A percentile compares a stretch with the other conserved stretches of the same genome.
Evolutionary conservation across 2,888 invertebrate species (phyloP).

Genomic region (Rutpela maculata): DNA sequence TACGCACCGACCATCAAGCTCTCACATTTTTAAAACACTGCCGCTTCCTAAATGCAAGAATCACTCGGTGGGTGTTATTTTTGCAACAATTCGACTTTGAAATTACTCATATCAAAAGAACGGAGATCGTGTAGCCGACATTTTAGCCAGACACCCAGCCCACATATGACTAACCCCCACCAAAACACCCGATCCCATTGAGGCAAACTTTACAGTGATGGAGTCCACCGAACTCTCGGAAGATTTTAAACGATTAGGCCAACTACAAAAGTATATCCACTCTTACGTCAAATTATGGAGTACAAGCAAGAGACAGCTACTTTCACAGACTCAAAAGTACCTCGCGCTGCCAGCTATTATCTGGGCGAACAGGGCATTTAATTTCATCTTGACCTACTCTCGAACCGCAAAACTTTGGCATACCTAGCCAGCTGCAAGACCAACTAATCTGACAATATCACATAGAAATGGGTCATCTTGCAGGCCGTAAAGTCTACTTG

Average conservation of each 20-base stretch:
- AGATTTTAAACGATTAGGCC: constrained; percentile 8
- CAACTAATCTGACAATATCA: background rate
- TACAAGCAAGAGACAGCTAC: background rate
- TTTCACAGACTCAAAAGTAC: background rate
- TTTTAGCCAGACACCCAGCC: no score
- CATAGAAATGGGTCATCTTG: constrained; percentile 8
- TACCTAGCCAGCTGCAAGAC: background rate
- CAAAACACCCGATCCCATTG: constrained; percentile 9
- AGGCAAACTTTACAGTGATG: background rate
- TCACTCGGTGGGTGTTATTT: no score
- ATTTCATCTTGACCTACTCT: background rate
- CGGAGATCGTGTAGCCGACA: no score
- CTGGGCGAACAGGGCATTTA: background rate
- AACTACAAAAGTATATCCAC: background rate
- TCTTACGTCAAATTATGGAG: background rate
- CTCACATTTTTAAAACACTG: background rate
- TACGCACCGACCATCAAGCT: constrained; percentile 2
- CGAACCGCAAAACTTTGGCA: no score
- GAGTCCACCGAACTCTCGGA: background rate
- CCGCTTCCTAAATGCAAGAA: no score
- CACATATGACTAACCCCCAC: no score
- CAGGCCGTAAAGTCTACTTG: background rate
- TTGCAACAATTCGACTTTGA: no score
- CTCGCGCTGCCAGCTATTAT: background rate
- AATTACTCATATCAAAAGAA: no score